Conservation (phyloP, 2,888 invertebrate species). For the Drosophila birchii region DNA sequence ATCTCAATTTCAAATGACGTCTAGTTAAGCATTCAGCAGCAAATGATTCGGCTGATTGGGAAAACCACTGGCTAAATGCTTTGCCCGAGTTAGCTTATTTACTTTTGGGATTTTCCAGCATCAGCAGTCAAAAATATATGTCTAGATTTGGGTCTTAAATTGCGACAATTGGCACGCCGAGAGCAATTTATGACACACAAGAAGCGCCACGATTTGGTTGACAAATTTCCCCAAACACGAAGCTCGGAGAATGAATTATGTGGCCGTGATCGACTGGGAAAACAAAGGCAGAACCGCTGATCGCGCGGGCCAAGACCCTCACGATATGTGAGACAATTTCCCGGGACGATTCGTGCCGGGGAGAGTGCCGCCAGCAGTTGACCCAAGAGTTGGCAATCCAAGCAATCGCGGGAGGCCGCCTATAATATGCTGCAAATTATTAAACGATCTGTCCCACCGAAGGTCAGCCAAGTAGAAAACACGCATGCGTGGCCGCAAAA, state of each 20-base stretch:
- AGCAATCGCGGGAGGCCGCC: conserved; percentile 25
- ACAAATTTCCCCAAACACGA: conserved; percentile 81
- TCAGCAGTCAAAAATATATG: conserved; percentile 3
- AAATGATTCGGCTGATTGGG: conserved; percentile 9
- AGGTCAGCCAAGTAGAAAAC: conserved; percentile 57
- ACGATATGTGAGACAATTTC: conserved; percentile 77
- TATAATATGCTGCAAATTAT: conserved; percentile 68
- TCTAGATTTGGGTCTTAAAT: conserved; percentile 39
- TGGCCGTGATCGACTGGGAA: conserved; percentile 66
- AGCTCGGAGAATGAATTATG: conserved; percentile 69
- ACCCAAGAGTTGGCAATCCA: conserved; percentile 9
- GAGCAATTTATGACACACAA: conserved; percentile 65
- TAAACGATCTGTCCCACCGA: conserved; percentile 46
- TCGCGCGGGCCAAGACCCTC: conserved; percentile 42
- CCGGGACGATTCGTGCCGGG: conserved; percentile 59
- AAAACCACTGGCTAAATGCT: conserved; percentile 6
- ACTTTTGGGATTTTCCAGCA: not conserved
- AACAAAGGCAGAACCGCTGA: conserved; percentile 28
- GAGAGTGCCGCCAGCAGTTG: conserved; percentile 18
- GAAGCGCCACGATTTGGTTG: conserved; percentile 80
- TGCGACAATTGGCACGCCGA: conserved; percentile 37
- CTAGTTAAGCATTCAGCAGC: conserved; percentile 8
- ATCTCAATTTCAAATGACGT: conserved; percentile 42
- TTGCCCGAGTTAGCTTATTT: conserved; percentile 21
- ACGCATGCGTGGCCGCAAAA: conserved; percentile 64